These are phyloP conservation scores for Podarcis siculus DNA, from an alignment of 2,797 vertebrate species.

Conservation along the genomic window DNA sequence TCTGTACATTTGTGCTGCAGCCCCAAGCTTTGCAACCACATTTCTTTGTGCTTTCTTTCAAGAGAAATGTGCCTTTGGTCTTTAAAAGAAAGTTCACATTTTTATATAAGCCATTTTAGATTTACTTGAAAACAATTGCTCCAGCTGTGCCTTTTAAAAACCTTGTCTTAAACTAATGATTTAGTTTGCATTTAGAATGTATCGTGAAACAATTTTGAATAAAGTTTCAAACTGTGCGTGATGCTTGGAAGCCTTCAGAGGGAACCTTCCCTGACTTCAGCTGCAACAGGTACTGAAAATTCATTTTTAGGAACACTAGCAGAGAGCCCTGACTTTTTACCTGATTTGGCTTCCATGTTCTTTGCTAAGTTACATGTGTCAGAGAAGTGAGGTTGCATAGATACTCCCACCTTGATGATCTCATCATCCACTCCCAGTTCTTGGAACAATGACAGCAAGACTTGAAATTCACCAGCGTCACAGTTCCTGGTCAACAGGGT, in stretches of 20 bases:
- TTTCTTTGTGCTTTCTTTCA: slow-evolving; percentile 11
- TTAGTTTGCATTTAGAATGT: background rate
- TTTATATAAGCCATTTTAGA: background rate
- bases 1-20: background rate
- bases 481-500: no score
- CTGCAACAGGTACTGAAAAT: background rate
- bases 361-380: background rate
- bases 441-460: background rate
- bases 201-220: background rate
- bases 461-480: background rate
- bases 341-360: background rate
- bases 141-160: background rate
- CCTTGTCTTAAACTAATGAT: background rate
- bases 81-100: slow-evolving; percentile 22
- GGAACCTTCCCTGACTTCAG: no score
- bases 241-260: background rate
- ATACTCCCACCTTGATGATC: no score
- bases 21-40: background rate
- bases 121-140: background rate
- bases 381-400: background rate
- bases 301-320: background rate
- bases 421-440: background rate
- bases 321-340: background rate
- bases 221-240: background rate
- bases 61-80: background rate